Evolutionary conservation across 2,113 vertebrate species (phyloP), one percentile per base, ranked within the genome.

Genomic region (Xenus cinereus): DNA sequence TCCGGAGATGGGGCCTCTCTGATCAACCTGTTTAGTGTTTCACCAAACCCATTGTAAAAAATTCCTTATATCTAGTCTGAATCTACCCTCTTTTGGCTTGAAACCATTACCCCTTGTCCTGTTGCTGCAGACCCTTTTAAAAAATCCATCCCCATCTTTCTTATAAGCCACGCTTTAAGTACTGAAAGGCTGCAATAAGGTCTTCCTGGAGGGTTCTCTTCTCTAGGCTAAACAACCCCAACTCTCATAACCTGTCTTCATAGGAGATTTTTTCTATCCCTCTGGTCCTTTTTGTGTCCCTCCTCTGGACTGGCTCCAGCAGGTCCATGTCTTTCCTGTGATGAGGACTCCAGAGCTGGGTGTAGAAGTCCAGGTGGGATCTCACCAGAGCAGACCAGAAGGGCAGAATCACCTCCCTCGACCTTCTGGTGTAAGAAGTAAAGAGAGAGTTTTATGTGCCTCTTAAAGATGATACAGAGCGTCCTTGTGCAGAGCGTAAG

Each of bases 81-180:
- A 28, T 20, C 69, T 41, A 14, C 3, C 3, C 30, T 60, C 7
- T 5, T 69, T 51, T 27, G 23, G 4, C 56, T 87, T 69, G 74
- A 71, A 83, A n/a, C 11, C 28, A 43, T 43, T 69, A 4, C 4
- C 6, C 9, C 15, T 59, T 69, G 13, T 46, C 18, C 41, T 87
- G 0, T 59, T 5, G 1, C 35, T 50, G 30, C 13, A 48, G 26
- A 9, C 12, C 18, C 2, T 8, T 3, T 8, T 37, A 26, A 66
- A 77, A 66, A 20, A 7, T 19, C 10, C 56, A 4, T 35, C 23
- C 7, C 7, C 5, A 21, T 13, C 59, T 77, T 60, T 84, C 23
- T 60, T 19, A 13, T 24, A 73, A 30, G 7, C 32, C 20, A 8
- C 14, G 5, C 16, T 87, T 68, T 10, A 73, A 24, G 3, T 62